Percentiles rank a stretch among this genome's conserved stretches.
Evolutionary conservation across 2,888 invertebrate genomes (phyloP).

Genomic region (Panopea generosa): DNA sequence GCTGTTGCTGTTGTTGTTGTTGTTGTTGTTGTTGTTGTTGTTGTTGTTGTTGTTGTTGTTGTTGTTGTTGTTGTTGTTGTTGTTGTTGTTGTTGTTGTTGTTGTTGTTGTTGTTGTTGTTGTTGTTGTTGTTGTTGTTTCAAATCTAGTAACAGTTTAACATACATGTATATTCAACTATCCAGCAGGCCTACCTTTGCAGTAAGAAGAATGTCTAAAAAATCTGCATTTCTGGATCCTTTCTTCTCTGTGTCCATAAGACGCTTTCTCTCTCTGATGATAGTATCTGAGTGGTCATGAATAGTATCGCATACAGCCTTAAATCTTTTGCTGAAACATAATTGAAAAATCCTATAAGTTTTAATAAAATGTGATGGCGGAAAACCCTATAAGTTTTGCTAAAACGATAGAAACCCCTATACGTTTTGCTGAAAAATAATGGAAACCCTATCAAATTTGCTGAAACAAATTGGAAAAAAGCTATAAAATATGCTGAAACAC

Average conservation of each 20-base stretch:
- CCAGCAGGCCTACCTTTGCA: slow-evolving; percentile 65
- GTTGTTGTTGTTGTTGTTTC: too few species aligned
- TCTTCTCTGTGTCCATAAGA: slow-evolving; percentile 40
- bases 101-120: slow-evolving; percentile 3
- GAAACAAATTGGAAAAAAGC: too few species aligned
- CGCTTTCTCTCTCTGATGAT: slow-evolving; percentile 58
- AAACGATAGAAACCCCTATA: too few species aligned
- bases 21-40: slow-evolving; percentile 3
- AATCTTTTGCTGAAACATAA: slow-evolving; percentile 59
- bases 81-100: slow-evolving; percentile 3
- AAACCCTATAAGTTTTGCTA: too few species aligned
- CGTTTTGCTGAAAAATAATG: too few species aligned
- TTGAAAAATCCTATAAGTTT: neutral
- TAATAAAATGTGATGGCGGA: too few species aligned
- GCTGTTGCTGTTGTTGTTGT: neutral
- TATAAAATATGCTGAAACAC: too few species aligned
- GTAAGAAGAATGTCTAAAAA: slow-evolving; percentile 66
- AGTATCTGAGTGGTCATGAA: slow-evolving; percentile 61
- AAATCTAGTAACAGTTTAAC: neutral
- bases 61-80: slow-evolving; percentile 3
- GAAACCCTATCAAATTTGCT: too few species aligned
- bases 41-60: slow-evolving; percentile 3
- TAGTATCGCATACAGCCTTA: slow-evolving; percentile 58
- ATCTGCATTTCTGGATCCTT: slow-evolving; percentile 49
- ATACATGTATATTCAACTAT: neutral